phyloP scores from a whole-genome alignment of 2,797 vertebrate species.

The Oryzias sinensis region DNA sequence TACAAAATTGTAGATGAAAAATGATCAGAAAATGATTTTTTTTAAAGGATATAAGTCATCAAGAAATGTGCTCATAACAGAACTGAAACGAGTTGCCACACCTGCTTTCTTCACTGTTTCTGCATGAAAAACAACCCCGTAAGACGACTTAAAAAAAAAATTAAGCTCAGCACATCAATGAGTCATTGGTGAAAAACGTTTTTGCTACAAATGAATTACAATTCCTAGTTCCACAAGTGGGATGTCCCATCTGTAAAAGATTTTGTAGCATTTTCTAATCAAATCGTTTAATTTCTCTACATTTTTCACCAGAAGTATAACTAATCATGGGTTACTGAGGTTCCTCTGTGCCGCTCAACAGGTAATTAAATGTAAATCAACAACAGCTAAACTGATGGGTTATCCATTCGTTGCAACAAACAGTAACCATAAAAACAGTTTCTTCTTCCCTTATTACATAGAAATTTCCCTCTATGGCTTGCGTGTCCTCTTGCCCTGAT shows the following conservation, averaged over 20 bases:
- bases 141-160: conserved; percentile 13
- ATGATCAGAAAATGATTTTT: neutral
- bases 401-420: conserved; percentile 17
- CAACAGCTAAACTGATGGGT: too few species aligned
- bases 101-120: conserved; percentile 47
- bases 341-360: too few species aligned
- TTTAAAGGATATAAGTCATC: neutral
- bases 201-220: conserved; percentile 6
- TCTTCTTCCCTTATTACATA: conserved; percentile 19
- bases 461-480: conserved; percentile 25
- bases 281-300: too few species aligned
- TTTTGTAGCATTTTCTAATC: too few species aligned
- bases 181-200: conserved; percentile 15
- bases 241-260: too few species aligned
- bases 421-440: conserved; percentile 4
- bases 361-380: too few species aligned
- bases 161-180: conserved; percentile 10
- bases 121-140: conserved; percentile 23
- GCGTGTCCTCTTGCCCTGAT: conserved; percentile 31
- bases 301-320: too few species aligned
- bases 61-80: conserved; percentile 44
- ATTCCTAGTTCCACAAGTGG: too few species aligned
- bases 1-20: neutral
- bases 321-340: too few species aligned
- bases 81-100: conserved; percentile 62